Conservation (phyloP, 2,113 vertebrate genomes). For the Xiphophorus hellerii region DNA sequence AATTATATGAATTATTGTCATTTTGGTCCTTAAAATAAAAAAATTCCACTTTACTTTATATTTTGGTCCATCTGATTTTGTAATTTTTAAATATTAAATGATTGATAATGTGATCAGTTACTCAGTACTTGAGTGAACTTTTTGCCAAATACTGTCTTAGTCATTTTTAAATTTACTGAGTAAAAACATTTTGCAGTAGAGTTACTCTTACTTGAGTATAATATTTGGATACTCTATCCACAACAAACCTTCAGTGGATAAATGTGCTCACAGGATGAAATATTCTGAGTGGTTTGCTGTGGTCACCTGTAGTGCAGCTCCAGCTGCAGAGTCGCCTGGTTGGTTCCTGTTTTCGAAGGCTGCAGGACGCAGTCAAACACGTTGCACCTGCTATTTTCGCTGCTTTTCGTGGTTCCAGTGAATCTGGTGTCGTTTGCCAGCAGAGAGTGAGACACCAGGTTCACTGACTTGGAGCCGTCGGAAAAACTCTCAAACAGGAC, state of each 20-base stretch:
- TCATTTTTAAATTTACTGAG: too few species aligned
- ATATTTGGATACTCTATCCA: too few species aligned
- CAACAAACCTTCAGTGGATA: not conserved
- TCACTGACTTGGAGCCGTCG: slow-evolving; percentile 91
- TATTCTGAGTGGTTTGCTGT: not conserved
- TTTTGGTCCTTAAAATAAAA: too few species aligned
- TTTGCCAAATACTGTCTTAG: too few species aligned
- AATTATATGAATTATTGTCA: too few species aligned
- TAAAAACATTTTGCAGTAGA: too few species aligned
- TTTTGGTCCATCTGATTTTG: too few species aligned
- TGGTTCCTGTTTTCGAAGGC: slow-evolving; percentile 86
- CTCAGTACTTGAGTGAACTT: too few species aligned
- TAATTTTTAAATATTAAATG: too few species aligned
- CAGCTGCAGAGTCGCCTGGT: slow-evolving; percentile 90
- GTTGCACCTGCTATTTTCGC: slow-evolving; percentile 72
- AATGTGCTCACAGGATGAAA: not conserved
- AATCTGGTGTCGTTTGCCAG: slow-evolving; percentile 93
- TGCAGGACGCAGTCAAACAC: slow-evolving; percentile 94
- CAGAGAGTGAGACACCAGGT: slow-evolving; percentile 96
- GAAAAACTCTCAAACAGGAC: slow-evolving; percentile 96
- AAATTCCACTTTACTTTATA: too few species aligned
- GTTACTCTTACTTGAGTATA: too few species aligned
- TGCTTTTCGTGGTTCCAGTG: slow-evolving; percentile 55
- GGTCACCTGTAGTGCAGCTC: slow-evolving; percentile 93
- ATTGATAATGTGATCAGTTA: too few species aligned